Base-by-base conservation (phyloP, 2,113 vertebrate genomes). In the Hippocampus barbouri region DNA sequence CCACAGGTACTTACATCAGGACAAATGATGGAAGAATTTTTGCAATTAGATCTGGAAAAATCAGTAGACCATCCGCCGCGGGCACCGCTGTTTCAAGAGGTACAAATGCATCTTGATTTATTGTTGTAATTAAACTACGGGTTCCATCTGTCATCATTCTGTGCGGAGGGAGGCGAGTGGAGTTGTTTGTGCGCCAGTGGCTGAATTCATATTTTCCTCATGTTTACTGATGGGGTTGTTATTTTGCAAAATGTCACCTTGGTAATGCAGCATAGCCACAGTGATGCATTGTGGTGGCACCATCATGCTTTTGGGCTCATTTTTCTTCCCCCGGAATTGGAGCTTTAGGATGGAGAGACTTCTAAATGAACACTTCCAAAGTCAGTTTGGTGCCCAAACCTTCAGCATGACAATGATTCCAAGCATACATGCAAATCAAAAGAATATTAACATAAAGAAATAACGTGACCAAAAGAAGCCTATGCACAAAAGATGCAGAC, bases 1-100 rank as follows among this genome's bases (percentile, higher is more conserved):
- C 16, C 65, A 38, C 83, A 99, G 97, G 97, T 85, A 98, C 96
- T 0, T 99, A 99, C 69, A 99, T 99, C 73, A 93, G 97, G 68
- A 98, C 97, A 15, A 97, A 95, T 0, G 97, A 99, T 20, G 97
- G 97, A 56, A 92, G 97, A 74, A 99, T 99, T 78, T 99, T 99
- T 91, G 97, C 97, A 72, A 95, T 99, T 79, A 92, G 97, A 30
- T 96, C 96, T 53, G 95, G 96, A 88, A 99, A 97, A 87, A 89
- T 94, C 38, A 89, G 83, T 47, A 93, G 96, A 85, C 91, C 91
- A 69, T 79, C 79, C 14, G 91, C 92, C 16, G 92, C 91, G 64
- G 92, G 87, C 70, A 90, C 92, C 66, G 71, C 91, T 75, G 84
- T 92, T 84, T 90, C 93, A 80, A 93, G 94, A 94, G 96, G 96